phyloP scores from a whole-genome alignment of 2,113 vertebrate species.

The Oncorhynchus masou region DNA sequence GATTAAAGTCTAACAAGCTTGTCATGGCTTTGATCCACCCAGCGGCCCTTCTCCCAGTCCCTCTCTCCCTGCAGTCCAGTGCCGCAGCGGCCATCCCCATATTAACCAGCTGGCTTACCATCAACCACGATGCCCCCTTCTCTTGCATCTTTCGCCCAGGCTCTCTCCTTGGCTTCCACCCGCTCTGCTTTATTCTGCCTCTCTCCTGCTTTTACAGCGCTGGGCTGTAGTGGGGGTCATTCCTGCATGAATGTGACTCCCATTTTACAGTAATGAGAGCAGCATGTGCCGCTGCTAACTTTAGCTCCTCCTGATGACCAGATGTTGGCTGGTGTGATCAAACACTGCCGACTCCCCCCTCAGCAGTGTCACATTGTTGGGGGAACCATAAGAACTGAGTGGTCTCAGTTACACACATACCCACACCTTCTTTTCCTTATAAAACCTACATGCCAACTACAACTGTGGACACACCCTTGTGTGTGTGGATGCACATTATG shows the following conservation, averaged over 20 bases:
- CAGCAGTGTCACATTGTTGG: slow-evolving; percentile 51
- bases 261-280: slow-evolving; percentile 67
- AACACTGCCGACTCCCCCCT: slow-evolving; percentile 38
- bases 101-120: slow-evolving; percentile 26
- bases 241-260: slow-evolving; percentile 52
- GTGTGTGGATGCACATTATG: slow-evolving; percentile 1
- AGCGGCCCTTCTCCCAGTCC: background rate
- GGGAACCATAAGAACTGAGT: slow-evolving; percentile 61
- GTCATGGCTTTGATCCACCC: slow-evolving; percentile 53
- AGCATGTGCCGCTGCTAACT: slow-evolving; percentile 68
- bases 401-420: slow-evolving; percentile 35
- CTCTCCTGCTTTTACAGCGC: slow-evolving; percentile 22
- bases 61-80: slow-evolving; percentile 2
- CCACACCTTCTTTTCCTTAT: slow-evolving; percentile 32
- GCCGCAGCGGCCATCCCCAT: slow-evolving; percentile 23
- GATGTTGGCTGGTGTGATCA: slow-evolving; percentile 64
- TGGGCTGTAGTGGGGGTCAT: slow-evolving; percentile 51
- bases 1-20: slow-evolving; percentile 46
- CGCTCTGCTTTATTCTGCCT: slow-evolving; percentile 3
- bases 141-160: slow-evolving; percentile 17
- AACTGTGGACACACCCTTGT: slow-evolving; percentile 34
- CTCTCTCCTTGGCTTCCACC: slow-evolving; percentile 1
- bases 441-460: slow-evolving; percentile 42
- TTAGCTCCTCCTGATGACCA: slow-evolving; percentile 63
- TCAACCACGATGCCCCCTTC: slow-evolving; percentile 21